Evolutionary conservation across 2,113 vertebrate genomes (phyloP).

Genomic region (Spheniscus mendiculus): DNA sequence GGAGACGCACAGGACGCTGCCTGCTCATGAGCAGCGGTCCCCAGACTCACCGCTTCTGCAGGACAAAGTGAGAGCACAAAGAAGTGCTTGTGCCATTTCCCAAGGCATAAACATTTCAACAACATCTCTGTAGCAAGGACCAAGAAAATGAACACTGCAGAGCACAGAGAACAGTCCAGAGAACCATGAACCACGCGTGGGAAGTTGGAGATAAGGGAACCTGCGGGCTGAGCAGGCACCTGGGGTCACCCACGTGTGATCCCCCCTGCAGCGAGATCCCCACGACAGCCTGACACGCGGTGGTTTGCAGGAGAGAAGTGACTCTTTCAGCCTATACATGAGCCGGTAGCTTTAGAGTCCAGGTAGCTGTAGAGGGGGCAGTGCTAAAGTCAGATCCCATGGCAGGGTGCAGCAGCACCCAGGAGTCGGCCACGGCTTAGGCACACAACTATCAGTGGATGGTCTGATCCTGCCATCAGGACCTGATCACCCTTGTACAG

Average conservation of each 20-base stretch:
- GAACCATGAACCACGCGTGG: rapidly evolving
- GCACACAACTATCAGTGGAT: background rate
- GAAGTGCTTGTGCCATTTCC: background rate
- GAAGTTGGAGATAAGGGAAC: background rate
- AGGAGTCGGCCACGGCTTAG: background rate
- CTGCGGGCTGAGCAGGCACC: background rate
- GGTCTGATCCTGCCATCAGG: background rate
- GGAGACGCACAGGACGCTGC: background rate
- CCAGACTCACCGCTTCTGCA: background rate
- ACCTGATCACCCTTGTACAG: background rate
- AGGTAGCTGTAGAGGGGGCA: background rate
- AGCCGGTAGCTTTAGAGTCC: background rate
- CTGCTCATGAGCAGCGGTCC: background rate
- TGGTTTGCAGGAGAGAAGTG: background rate
- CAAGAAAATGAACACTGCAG: background rate
- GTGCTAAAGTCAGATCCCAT: background rate
- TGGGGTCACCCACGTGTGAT: background rate
- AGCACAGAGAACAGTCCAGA: background rate
- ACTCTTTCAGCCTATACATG: background rate
- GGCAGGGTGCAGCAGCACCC: background rate
- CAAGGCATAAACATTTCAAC: background rate
- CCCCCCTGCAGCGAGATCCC: no score
- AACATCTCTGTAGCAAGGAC: background rate
- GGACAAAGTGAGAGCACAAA: background rate
- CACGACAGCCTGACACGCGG: rapidly evolving